phyloP scores from a whole-genome alignment of 2,797 vertebrate genomes.

The Dendrocincla fuliginosa region DNA sequence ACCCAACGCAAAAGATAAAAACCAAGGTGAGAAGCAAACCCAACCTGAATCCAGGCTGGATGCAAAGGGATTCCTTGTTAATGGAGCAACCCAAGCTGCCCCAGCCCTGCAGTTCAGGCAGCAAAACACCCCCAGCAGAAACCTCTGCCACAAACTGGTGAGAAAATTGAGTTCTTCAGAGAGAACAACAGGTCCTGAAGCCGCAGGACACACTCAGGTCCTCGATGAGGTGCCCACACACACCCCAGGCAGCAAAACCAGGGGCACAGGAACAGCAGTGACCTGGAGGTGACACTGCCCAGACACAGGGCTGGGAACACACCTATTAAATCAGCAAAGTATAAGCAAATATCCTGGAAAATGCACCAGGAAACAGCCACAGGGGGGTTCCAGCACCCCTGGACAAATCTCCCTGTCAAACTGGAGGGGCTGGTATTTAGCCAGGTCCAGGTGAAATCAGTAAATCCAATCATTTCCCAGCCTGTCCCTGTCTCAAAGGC shows the following conservation, averaged over 20 bases:
- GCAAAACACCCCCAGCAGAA: background rate
- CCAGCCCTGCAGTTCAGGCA: no score
- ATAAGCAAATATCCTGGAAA: background rate
- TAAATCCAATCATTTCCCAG: background rate
- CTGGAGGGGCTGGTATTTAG: background rate
- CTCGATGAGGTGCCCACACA: background rate
- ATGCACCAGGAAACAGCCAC: background rate
- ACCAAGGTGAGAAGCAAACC: background rate
- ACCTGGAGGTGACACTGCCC: no score
- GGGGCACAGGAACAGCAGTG: background rate
- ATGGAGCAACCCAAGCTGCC: background rate
- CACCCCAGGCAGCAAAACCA: background rate
- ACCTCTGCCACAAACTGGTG: background rate
- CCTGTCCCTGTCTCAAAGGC: background rate
- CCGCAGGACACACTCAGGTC: background rate
- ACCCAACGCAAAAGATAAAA: background rate
- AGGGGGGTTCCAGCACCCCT: background rate
- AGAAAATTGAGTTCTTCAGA: background rate
- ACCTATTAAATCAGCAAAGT: background rate
- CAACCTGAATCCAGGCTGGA: background rate
- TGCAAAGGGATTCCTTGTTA: slow-evolving; percentile 20
- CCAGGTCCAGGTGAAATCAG: background rate
- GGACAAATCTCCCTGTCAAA: background rate
- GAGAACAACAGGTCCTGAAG: slow-evolving; percentile 32
- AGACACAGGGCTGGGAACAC: rapidly evolving